Evolutionary conservation across 1,140 invertebrate genomes (phyloP), one percentile per base, ranked within the genome.

Genomic region (Cylas formicarius): DNA sequence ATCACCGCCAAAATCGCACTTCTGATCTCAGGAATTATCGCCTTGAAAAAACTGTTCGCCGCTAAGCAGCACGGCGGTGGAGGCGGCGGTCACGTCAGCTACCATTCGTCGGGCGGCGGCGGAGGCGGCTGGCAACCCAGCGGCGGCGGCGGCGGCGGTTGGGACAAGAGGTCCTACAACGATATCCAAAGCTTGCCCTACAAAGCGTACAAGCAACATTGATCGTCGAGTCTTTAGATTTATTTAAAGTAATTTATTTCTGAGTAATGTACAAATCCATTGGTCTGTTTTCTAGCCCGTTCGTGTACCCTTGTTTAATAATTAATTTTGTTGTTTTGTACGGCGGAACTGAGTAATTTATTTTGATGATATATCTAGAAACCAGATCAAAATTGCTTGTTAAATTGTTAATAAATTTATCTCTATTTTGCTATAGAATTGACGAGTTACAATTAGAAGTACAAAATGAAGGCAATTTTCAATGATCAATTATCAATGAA

Each of bases 1-100:
- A 84, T 86, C 50, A 79, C 82, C 36, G 81, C 81, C 11, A 86
- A 86, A 68, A 84, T 86, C 51, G 84, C 83, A 1, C 63, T 86
- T 8, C 74, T 86, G 1, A 66, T 86, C 19, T 77, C 84, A 1
- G 76, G 82, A 44, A 85, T 86, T 42, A 84, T 86, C 33, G 81
- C 81, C 0, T 55, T 86, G n/a, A 86, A 86, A 72, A 86, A 86
- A 55, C 63, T 86, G 1, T 67, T 86, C 41, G 69, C 74, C 1
- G 71, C 75, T 52, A 84, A 84, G 62, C 73, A 77, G 11, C 68
- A 72, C 2, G 68, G 72, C 2, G 72, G 74, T 11, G 68, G 73
- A 20, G 73, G 77, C 1, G 76, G 78, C 1, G 69, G 70, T 24
- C 49, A 67, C n/a, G 67, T 69, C 29, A 62, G 58, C 14, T 64